A percentile compares a stretch with the other conserved stretches of the same genome.
These are phyloP conservation scores for Agrypnia vestita DNA, from an alignment of 1,140 invertebrate genomes.

Conservation along the genomic window DNA sequence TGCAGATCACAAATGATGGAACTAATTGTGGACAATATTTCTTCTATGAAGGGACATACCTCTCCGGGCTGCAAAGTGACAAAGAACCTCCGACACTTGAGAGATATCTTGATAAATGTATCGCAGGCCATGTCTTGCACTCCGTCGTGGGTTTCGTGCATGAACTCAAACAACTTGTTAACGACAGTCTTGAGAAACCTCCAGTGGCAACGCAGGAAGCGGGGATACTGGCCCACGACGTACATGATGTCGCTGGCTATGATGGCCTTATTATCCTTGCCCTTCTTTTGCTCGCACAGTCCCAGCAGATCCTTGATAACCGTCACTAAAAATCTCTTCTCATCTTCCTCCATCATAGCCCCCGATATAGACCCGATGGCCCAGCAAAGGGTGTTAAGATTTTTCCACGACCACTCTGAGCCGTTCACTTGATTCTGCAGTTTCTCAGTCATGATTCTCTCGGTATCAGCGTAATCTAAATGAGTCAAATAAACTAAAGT, in stretches of 20 bases:
- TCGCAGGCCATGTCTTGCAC: constrained; percentile 99
- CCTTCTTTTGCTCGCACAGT: constrained; percentile 99
- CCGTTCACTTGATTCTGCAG: constrained; percentile 99
- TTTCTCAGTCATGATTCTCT: constrained; percentile 99
- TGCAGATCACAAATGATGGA: constrained; percentile 99
- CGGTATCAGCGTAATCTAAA: constrained; percentile 98
- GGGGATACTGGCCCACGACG: constrained; percentile 99
- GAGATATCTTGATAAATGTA: constrained; percentile 99
- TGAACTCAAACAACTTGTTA: constrained; percentile 99
- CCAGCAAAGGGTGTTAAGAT: constrained; percentile 99
- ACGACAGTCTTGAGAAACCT: constrained; percentile 99
- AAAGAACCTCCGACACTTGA: constrained; percentile 98
- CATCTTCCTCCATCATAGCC: constrained; percentile 98
- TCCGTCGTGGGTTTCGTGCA: constrained; percentile 99
- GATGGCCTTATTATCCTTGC: constrained; percentile 99
- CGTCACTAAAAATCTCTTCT: constrained; percentile 98
- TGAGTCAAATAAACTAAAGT: constrained; percentile 99
- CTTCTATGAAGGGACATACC: constrained; percentile 98
- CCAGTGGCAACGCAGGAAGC: constrained; percentile 99
- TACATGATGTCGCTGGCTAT: constrained; percentile 99
- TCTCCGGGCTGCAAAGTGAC: constrained; percentile 97
- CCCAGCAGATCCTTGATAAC: constrained; percentile 99
- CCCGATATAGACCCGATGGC: constrained; percentile 99
- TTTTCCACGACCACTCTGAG: constrained; percentile 99
- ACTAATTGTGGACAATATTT: constrained; percentile 96